Percentiles rank a stretch among this genome's conserved stretches.
These are phyloP conservation scores for Rousettus madagascariensis DNA, from an alignment of 2,797 vertebrate genomes.

Conservation along the genomic window DNA sequence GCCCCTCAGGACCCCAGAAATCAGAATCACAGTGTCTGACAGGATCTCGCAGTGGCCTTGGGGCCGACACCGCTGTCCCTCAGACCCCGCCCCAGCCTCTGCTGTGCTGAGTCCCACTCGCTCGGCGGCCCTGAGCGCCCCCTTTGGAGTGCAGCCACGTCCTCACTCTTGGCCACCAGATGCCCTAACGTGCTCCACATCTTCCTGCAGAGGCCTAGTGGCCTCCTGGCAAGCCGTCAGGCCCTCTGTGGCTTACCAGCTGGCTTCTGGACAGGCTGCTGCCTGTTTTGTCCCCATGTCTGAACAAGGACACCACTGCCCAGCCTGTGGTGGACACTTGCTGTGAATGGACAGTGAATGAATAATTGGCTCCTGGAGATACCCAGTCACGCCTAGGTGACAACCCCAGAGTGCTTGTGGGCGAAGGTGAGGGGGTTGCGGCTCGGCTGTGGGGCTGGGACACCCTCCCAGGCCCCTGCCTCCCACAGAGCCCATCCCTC, in stretches of 20 bases:
- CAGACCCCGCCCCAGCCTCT: background rate
- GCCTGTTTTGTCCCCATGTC: fast-evolving
- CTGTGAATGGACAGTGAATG: fast-evolving
- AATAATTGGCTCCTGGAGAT: background rate
- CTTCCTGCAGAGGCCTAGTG: background rate
- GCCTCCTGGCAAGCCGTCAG: background rate
- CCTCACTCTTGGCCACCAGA: background rate
- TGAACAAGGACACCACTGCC: background rate
- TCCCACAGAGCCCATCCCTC: fast-evolving
- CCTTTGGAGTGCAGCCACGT: background rate
- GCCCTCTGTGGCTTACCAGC: fast-evolving
- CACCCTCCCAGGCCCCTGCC: background rate
- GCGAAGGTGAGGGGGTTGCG: fast-evolving
- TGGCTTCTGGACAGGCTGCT: fast-evolving
- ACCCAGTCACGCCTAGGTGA: background rate
- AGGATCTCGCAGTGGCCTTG: fast-evolving
- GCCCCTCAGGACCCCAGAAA: background rate
- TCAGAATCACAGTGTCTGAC: background rate
- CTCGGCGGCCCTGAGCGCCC: fast-evolving
- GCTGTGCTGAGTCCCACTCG: fast-evolving
- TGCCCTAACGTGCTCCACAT: background rate
- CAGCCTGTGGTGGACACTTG: fast-evolving
- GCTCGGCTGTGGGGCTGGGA: fast-evolving
- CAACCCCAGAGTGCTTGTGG: fast-evolving
- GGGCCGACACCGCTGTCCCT: fast-evolving